Conservation (phyloP, 2,797 vertebrate genomes). For the Alosa sapidissima region DNA sequence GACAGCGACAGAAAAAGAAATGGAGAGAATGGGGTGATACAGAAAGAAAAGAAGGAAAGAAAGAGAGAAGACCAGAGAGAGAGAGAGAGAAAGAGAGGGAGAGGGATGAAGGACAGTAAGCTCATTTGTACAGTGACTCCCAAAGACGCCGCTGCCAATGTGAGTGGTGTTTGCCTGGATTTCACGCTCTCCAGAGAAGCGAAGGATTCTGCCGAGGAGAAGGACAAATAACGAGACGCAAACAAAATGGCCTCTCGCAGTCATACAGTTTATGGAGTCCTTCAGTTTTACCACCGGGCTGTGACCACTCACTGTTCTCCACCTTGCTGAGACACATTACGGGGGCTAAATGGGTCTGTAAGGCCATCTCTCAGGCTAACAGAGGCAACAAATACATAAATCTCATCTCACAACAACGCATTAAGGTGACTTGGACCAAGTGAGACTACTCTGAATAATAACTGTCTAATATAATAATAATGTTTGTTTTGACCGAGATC, state of each 20-base stretch:
- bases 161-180: not conserved
- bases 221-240: not conserved
- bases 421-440: not conserved
- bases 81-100: not conserved
- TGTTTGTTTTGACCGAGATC: not conserved
- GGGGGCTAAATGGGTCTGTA: not conserved
- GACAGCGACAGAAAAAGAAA: not conserved
- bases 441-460: not conserved
- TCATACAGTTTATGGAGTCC: not conserved
- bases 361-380: not conserved
- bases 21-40: not conserved
- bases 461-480: not conserved
- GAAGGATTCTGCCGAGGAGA: not conserved
- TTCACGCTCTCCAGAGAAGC: not conserved
- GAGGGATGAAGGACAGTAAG: constrained; percentile 6
- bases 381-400: not conserved
- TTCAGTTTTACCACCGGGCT: not conserved
- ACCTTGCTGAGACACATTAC: not conserved
- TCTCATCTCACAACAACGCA: not conserved
- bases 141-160: not conserved
- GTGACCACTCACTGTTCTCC: not conserved
- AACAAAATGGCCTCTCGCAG: not conserved
- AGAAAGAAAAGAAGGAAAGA: not conserved
- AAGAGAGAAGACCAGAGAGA: not conserved
- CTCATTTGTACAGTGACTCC: constrained; percentile 10